Percentiles rank a stretch among this genome's conserved stretches.
phyloP scores from a whole-genome alignment of 2,888 invertebrate genomes.

The Amiota mariae region DNA sequence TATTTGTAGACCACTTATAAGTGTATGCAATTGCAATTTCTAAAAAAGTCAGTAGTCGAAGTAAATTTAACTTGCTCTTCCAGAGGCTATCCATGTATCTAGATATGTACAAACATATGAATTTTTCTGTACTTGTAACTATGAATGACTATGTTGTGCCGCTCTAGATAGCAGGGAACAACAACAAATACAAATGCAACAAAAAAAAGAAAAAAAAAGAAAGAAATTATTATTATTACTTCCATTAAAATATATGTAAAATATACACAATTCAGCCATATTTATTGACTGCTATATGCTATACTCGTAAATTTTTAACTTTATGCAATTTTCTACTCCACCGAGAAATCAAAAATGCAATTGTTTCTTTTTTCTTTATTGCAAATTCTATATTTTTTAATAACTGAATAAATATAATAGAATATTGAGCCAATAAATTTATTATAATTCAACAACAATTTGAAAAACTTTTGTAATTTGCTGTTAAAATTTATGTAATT shows the following conservation, averaged over 20 bases:
- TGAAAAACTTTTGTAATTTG: too few species aligned
- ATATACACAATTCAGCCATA: conserved; percentile 7
- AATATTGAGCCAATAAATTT: conserved; percentile 5
- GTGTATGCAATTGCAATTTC: conserved; percentile 13
- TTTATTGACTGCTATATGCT: conserved; percentile 21
- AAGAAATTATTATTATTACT: neutral
- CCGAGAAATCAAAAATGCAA: neutral
- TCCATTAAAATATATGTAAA: conserved; percentile 18
- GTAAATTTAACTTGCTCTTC: neutral
- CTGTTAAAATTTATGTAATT: too few species aligned
- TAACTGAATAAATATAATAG: neutral
- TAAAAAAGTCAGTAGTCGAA: neutral
- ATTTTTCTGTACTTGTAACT: too few species aligned
- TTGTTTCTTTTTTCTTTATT: neutral
- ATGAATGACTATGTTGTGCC: too few species aligned
- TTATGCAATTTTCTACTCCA: conserved; percentile 23
- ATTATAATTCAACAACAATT: too few species aligned
- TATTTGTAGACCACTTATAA: conserved; percentile 2
- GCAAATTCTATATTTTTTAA: neutral
- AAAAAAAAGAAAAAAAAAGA: too few species aligned
- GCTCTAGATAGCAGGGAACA: neutral
- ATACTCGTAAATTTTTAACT: conserved; percentile 14
- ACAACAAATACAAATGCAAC: neutral
- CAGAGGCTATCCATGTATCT: neutral
- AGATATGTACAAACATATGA: too few species aligned